A percentile compares a stretch with the other conserved stretches of the same genome.
Evolutionary conservation across 1,140 invertebrate species (phyloP).

Genomic region (Zaprionus davidi): DNA sequence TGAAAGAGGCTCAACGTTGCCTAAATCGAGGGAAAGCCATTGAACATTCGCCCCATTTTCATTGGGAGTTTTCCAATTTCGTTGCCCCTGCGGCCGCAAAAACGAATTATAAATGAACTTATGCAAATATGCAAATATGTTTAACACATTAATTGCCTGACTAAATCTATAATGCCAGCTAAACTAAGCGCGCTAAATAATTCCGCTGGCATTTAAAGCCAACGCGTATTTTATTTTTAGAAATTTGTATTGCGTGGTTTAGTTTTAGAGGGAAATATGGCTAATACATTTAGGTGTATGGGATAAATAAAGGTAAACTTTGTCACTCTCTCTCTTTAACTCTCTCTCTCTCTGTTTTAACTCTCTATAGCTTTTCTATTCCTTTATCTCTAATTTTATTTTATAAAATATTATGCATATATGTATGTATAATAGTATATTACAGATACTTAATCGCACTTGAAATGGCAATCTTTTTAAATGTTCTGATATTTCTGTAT

Average conservation of each 20-base stretch:
- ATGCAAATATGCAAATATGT: slow-evolving; percentile 11
- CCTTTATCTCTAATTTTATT: too few species aligned
- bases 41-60: slow-evolving; percentile 20
- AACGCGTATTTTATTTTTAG: neutral
- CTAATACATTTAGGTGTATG: too few species aligned
- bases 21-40: neutral
- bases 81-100: slow-evolving; percentile 24
- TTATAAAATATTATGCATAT: too few species aligned
- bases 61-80: slow-evolving; percentile 43
- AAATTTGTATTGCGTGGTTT: neutral
- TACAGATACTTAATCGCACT: too few species aligned
- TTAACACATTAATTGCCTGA: slow-evolving; percentile 14
- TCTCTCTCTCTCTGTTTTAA: too few species aligned
- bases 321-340: too few species aligned
- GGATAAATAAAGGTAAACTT: too few species aligned
- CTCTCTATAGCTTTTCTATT: too few species aligned
- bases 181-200: neutral
- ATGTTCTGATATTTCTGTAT: too few species aligned
- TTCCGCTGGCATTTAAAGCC: neutral
- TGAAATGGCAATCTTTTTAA: too few species aligned
- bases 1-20: slow-evolving; percentile 23
- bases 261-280: neutral
- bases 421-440: too few species aligned
- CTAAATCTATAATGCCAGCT: slow-evolving; percentile 1
- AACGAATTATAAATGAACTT: slow-evolving; percentile 16